Evolutionary conservation across 2,113 vertebrate genomes (phyloP).

Genomic region (Tapirus terrestris): DNA sequence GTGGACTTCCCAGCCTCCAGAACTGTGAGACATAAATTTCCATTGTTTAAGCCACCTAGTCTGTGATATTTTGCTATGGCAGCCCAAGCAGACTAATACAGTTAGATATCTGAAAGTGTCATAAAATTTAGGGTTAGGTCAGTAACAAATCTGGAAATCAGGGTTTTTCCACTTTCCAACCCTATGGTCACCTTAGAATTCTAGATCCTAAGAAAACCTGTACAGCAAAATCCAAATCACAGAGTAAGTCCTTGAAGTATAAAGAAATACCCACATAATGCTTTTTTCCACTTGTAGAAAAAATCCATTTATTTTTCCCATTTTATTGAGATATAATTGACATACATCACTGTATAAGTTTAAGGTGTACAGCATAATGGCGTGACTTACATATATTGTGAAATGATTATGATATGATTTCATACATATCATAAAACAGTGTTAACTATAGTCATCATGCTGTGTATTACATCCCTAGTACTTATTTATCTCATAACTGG

Average conservation of each 20-base stretch:
- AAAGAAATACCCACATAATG: neutral
- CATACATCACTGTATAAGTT: neutral
- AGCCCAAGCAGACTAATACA: neutral
- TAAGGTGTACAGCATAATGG: neutral
- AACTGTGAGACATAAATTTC: neutral
- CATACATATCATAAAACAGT: neutral
- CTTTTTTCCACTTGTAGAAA: neutral
- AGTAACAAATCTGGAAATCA: constrained; percentile 2
- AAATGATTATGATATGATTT: neutral
- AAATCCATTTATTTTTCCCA: neutral
- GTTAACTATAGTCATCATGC: neutral
- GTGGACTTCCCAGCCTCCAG: neutral
- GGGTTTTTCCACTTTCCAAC: neutral
- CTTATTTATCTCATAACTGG: too few relatives aligned
- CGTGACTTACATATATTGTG: neutral
- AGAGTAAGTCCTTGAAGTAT: neutral
- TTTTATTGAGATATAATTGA: neutral
- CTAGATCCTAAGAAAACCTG: neutral
- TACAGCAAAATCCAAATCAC: neutral
- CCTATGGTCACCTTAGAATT: neutral
- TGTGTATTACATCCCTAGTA: neutral
- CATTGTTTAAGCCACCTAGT: neutral
- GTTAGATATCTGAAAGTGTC: neutral
- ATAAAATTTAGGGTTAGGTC: neutral
- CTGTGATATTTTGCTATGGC: neutral